Conservation (phyloP, 2,113 vertebrate genomes). For the Pongo pygmaeus region DNA sequence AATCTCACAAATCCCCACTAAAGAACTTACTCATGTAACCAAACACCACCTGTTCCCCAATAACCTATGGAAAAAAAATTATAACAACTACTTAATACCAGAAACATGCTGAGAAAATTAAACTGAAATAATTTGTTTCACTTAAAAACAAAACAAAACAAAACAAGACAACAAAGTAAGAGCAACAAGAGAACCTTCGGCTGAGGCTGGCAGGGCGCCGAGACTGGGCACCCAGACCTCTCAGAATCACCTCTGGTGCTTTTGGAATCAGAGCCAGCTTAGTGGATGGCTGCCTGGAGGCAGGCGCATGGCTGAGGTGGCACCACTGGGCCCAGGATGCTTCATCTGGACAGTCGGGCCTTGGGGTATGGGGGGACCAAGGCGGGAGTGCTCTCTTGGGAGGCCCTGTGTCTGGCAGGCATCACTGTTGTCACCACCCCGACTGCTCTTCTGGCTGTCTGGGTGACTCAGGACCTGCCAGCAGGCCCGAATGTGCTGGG, state of each 20-base stretch:
- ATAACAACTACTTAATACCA: background rate
- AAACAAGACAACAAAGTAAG: too few relatives aligned
- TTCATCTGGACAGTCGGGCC: background rate
- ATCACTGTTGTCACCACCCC: background rate
- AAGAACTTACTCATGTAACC: too few relatives aligned
- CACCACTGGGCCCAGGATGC: background rate
- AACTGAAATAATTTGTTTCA: background rate
- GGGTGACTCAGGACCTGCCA: slow-evolving; percentile 49
- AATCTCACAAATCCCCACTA: too few relatives aligned
- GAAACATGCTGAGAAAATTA: background rate
- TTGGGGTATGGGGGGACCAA: background rate
- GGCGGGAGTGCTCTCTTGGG: background rate
- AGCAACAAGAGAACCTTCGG: background rate
- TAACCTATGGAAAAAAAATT: too few relatives aligned
- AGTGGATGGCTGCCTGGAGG: background rate
- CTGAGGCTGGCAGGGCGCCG: accelerated
- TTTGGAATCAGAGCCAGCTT: background rate
- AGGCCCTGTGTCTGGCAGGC: background rate
- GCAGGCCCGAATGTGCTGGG: slow-evolving; percentile 37
- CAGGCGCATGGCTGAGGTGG: background rate
- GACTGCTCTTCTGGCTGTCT: background rate
- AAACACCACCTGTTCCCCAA: too few relatives aligned
- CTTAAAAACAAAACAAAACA: background rate
- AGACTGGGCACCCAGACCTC: background rate
- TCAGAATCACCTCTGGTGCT: background rate